Evolutionary conservation across 2,888 invertebrate species (phyloP).

Genomic region (Neoascia interrupta): DNA sequence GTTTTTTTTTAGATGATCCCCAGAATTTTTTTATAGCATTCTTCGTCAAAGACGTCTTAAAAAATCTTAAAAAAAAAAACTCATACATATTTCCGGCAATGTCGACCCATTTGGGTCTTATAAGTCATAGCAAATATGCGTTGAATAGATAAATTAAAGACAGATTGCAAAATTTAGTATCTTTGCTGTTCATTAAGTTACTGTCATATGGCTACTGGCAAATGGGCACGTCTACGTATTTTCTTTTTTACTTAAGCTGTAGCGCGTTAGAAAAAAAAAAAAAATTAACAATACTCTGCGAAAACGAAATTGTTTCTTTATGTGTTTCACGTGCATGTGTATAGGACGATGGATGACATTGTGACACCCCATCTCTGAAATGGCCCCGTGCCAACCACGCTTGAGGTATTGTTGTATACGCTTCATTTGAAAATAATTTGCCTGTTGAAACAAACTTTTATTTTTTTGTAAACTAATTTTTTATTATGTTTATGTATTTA

Average conservation of each 20-base stretch:
- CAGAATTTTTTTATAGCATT: background rate
- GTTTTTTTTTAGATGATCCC: slow-evolving; percentile 5
- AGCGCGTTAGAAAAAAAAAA: slow-evolving; percentile 19
- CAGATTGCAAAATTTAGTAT: background rate
- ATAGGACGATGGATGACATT: slow-evolving; percentile 24
- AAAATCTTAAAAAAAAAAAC: background rate
- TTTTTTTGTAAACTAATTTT: slow-evolving; percentile 19
- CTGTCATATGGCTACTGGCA: too few relatives aligned
- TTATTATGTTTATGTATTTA: slow-evolving; percentile 14
- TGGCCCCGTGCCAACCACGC: slow-evolving; percentile 37
- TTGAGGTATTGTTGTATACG: slow-evolving; percentile 25
- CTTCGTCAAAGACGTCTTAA: background rate
- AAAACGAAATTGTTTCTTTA: background rate
- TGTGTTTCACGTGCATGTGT: slow-evolving; percentile 8
- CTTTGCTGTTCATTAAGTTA: background rate
- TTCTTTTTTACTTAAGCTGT: background rate
- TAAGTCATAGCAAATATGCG: slow-evolving; percentile 10
- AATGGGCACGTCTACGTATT: slow-evolving; percentile 13
- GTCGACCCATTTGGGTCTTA: background rate
- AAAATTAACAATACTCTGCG: too few relatives aligned
- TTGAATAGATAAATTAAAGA: slow-evolving; percentile 4
- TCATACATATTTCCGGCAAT: background rate
- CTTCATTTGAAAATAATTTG: slow-evolving; percentile 55
- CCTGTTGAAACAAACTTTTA: slow-evolving; percentile 41
- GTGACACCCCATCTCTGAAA: slow-evolving; percentile 34